Conservation (phyloP, 2,888 invertebrate species). For the Sisyra nigra region DNA sequence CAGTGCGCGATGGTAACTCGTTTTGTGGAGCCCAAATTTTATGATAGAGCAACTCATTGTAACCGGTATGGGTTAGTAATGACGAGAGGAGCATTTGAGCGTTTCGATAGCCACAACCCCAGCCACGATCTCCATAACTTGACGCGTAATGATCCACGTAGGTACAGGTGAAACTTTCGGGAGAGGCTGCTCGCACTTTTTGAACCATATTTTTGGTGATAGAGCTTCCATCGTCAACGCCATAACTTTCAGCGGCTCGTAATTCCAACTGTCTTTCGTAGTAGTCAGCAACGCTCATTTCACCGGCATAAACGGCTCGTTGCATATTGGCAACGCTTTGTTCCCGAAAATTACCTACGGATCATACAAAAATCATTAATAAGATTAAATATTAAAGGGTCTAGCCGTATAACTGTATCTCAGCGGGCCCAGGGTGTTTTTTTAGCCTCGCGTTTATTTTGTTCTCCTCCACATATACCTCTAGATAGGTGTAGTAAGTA, state of each 20-base stretch:
- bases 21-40: constrained; percentile 18
- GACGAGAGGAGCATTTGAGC: constrained; percentile 85
- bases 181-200: constrained; percentile 31
- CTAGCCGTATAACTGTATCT: no score
- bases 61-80: constrained; percentile 50
- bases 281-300: constrained; percentile 71
- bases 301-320: constrained; percentile 70
- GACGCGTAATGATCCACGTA: constrained; percentile 76
- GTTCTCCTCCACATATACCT: no score
- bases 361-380: no score
- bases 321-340: constrained; percentile 67
- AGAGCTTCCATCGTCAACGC: constrained; percentile 68
- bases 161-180: constrained; percentile 45
- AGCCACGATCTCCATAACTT: constrained; percentile 77
- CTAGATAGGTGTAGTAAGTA: no score
- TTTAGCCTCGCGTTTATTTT: no score
- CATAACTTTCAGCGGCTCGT: constrained; percentile 56
- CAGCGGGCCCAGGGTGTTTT: no score
- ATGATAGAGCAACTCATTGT: constrained; percentile 40
- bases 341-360: constrained; percentile 43
- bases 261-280: constrained; percentile 68
- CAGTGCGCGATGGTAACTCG: constrained; percentile 36
- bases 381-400: no score
- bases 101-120: constrained; percentile 88
- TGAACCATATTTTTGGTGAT: constrained; percentile 54